phyloP scores from a whole-genome alignment of 2,888 invertebrate genomes.

The Lasioglossum malachurum region DNA sequence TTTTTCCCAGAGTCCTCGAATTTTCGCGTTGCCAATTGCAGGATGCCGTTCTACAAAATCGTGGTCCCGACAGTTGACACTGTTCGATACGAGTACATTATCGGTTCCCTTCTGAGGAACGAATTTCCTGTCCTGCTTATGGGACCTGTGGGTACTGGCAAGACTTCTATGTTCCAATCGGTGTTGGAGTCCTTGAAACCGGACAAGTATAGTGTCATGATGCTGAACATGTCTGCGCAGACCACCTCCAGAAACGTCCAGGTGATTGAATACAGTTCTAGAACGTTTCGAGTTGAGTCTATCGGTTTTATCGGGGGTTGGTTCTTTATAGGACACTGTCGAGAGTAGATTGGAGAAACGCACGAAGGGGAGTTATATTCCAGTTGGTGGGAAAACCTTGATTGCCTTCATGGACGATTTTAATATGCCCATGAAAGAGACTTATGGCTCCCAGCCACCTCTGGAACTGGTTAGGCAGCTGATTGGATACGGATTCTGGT shows the following conservation, averaged over 20 bases:
- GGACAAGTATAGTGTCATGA: conserved; percentile 88
- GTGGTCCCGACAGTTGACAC: conserved; percentile 96
- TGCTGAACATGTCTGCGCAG: conserved; percentile 95
- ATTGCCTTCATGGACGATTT: conserved; percentile 96
- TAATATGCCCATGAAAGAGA: conserved; percentile 96
- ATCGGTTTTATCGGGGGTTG: background rate
- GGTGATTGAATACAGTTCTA: conserved; percentile 58
- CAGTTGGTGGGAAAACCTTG: conserved; percentile 93
- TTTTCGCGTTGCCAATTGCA: conserved; percentile 76
- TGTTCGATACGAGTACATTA: conserved; percentile 92
- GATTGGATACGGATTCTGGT: conserved; percentile 96
- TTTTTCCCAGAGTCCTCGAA: no score
- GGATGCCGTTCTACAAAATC: conserved; percentile 92
- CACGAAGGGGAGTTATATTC: conserved; percentile 93
- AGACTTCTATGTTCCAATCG: conserved; percentile 91
- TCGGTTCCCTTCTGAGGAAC: conserved; percentile 88
- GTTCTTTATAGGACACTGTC: conserved; percentile 89
- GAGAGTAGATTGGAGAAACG: conserved; percentile 95
- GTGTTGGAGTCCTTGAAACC: conserved; percentile 87
- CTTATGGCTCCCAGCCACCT: conserved; percentile 95
- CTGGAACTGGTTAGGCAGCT: conserved; percentile 93
- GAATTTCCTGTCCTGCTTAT: conserved; percentile 91
- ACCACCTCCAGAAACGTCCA: conserved; percentile 92
- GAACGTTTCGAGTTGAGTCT: background rate
- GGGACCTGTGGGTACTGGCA: conserved; percentile 95